Base-by-base conservation (phyloP, 1,140 invertebrate genomes). In the Paramacrobiotus metropolitanus region DNA sequence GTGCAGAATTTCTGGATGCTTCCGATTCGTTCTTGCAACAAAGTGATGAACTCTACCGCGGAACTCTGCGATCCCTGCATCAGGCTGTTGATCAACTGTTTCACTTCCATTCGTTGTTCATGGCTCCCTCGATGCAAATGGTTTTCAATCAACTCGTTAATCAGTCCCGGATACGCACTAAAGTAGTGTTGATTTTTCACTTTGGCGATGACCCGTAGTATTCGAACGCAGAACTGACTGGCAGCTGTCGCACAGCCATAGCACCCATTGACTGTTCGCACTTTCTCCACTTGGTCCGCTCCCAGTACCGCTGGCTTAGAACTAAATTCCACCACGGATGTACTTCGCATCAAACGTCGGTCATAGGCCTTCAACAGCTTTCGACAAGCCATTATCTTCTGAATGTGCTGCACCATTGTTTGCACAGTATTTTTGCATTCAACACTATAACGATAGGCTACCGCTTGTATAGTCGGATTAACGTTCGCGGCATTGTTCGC, bases 371-470 rank as follows among this genome's bases (percentile, higher is more conserved):
- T 86, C 28, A 95, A 74, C 70, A 94, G 90, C 67, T 86, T 81
- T 29, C 87, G 81, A 69, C 86, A 89, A 0, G 87, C 86, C 61
- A 89, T 75, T 2, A 92, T 87, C 69, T 84, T 82, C 76, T 95
- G 76, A 40, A 94, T 92, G 60, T 93, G 88, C 74, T 94, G 91
- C 70, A 87, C 92, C 0, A 97, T 76, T 69, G 96, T 91, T 70
- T 96, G 91, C 73, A 95, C 96, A 1, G 86, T 85, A 18, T 82
- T 83, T 69, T 89, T 90, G 70, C 89, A 95, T 66, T 96, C 92
- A 20, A 83, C 83, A 70, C 89, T 91, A 73, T 96, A 96, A 68
- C 88, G 87, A 69, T 92, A 87, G 1, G 90, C 90, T 60, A 79
- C 65, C 30, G 77, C 73, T 65, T 79, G 78, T 60, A 80, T 78